Conservation (phyloP, 2,888 invertebrate genomes). For the Drosophila greeni region DNA sequence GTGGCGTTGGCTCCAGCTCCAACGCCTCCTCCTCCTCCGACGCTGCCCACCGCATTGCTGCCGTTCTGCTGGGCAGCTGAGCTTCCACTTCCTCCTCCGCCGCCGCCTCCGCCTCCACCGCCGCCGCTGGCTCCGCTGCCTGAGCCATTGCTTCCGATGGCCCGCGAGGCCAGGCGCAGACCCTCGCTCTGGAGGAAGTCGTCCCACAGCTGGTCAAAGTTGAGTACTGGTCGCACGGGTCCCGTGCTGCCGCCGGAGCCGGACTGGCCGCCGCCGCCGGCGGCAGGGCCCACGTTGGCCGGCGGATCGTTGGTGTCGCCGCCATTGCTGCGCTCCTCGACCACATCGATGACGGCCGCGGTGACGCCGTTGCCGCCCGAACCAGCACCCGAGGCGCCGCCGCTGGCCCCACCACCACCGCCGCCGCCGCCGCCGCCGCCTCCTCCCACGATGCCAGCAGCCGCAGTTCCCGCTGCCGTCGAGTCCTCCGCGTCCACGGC, state of each 20-base stretch:
- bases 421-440: no score
- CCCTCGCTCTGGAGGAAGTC: conserved; percentile 70
- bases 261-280: conserved; percentile 4
- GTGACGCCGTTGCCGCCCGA: conserved; percentile 5
- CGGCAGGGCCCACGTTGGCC: background rate
- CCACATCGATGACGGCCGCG: conserved; percentile 34
- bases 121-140: conserved; percentile 23
- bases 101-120: conserved; percentile 7
- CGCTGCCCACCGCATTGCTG: background rate
- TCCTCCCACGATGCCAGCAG: conserved; percentile 25
- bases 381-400: conserved; percentile 4
- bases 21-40: background rate
- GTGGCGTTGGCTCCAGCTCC: background rate
- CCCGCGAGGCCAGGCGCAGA: conserved; percentile 57
- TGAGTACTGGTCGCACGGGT: conserved; percentile 56
- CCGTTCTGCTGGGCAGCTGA: conserved; percentile 25
- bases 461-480: conserved; percentile 8
- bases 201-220: conserved; percentile 70
- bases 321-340: conserved; percentile 36
- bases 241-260: conserved; percentile 12
- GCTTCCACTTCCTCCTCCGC: conserved; percentile 5
- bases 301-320: conserved; percentile 23
- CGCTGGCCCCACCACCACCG: conserved; percentile 9
- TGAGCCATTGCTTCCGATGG: conserved; percentile 36
- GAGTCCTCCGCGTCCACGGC: conserved; percentile 66